A percentile compares a stretch with the other conserved stretches of the same genome.
These are phyloP conservation scores for Oegoconia quadripuncta DNA, from an alignment of 2,888 invertebrate species.

Conservation along the genomic window DNA sequence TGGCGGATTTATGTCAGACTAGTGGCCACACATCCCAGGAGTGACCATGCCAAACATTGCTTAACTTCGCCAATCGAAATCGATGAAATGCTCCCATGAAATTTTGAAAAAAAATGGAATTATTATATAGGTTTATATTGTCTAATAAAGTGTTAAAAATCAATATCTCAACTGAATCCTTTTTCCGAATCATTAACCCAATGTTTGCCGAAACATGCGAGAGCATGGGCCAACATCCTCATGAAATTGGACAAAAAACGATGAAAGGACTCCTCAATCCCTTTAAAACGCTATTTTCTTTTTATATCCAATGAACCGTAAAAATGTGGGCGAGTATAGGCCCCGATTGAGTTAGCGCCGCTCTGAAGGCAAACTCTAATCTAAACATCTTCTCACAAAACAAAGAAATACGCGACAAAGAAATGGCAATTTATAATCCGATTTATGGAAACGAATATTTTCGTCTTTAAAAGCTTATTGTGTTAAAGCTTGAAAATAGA, in stretches of 20 bases:
- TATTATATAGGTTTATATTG: no score
- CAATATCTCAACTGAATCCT: no score
- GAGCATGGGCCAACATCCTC: slow-evolving; percentile 38
- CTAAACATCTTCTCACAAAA: slow-evolving; percentile 36
- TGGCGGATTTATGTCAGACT: no score
- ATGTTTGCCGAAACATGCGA: slow-evolving; percentile 53
- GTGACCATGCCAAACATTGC: no score
- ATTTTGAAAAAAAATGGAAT: no score
- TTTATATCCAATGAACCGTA: slow-evolving; percentile 61
- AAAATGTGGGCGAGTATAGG: slow-evolving; percentile 55
- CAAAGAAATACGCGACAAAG: slow-evolving; percentile 24
- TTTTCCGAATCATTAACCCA: slow-evolving; percentile 43
- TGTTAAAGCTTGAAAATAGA: slow-evolving; percentile 13
- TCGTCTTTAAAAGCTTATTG: slow-evolving; percentile 20
- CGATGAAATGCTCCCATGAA: no score
- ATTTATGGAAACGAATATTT: slow-evolving; percentile 17
- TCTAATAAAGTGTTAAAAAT: no score
- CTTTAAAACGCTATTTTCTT: slow-evolving; percentile 61
- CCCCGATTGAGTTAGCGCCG: slow-evolving; percentile 43
- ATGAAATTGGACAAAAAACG: slow-evolving; percentile 49
- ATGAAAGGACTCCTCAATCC: slow-evolving; percentile 52
- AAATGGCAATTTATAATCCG: slow-evolving; percentile 24
- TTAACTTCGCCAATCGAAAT: no score
- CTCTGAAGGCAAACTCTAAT: slow-evolving; percentile 35
- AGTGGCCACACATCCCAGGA: no score